These are phyloP conservation scores for Nycticebus coucang DNA, from an alignment of 2,113 vertebrate genomes.

Conservation along the genomic window DNA sequence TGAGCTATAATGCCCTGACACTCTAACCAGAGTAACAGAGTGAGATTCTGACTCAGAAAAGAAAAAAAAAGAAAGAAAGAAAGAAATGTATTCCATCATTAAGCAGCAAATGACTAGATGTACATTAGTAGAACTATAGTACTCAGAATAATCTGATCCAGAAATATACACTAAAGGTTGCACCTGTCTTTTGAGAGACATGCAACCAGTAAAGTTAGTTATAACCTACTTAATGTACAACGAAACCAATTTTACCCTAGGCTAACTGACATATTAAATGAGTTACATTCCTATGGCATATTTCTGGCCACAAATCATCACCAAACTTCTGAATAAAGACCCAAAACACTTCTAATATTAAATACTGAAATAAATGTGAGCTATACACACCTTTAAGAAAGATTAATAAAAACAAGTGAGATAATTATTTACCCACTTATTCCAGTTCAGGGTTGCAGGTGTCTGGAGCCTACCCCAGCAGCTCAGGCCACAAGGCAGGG, in stretches of 20 bases:
- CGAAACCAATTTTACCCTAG: background rate
- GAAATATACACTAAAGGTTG: conserved; percentile 8
- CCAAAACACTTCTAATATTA: background rate
- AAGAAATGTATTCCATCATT: background rate
- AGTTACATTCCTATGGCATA: background rate
- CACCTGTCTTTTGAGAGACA: background rate
- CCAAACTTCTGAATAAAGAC: background rate
- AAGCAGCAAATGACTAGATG: background rate
- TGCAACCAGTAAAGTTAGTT: background rate
- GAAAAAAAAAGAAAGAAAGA: no score
- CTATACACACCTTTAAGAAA: background rate
- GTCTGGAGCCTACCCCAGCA: no score
- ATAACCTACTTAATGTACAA: background rate
- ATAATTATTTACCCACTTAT: no score
- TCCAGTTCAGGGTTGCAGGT: no score
- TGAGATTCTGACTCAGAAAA: no score
- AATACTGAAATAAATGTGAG: background rate
- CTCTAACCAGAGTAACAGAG: no score
- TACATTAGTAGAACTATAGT: background rate
- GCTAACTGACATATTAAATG: background rate
- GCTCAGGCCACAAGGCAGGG: no score
- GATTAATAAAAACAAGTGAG: no score
- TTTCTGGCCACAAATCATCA: background rate
- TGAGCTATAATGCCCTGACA: no score
- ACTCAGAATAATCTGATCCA: background rate